Conservation (phyloP, 2,113 vertebrate species). For the Eulemur macaco region DNA sequence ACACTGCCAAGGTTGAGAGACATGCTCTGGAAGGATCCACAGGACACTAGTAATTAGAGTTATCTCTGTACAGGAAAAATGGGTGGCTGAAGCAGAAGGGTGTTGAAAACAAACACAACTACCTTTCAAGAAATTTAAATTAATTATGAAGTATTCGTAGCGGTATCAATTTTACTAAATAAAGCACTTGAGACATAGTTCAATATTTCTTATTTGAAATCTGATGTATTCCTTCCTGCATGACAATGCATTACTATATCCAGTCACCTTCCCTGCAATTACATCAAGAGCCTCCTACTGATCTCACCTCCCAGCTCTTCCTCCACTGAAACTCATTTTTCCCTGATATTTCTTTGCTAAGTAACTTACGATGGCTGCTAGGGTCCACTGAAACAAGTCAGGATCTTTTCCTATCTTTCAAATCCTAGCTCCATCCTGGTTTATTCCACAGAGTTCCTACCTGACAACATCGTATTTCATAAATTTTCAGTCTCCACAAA, state of each 20-base stretch:
- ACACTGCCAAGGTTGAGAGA: neutral
- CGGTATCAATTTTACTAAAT: neutral
- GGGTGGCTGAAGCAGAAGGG: neutral
- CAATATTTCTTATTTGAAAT: slow-evolving; percentile 3
- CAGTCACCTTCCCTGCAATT: neutral
- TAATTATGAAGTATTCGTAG: neutral
- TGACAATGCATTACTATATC: neutral
- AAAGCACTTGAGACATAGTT: neutral
- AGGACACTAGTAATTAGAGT: neutral
- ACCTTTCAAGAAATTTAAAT: neutral
- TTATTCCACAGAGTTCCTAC: neutral
- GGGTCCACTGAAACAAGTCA: neutral
- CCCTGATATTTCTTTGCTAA: neutral
- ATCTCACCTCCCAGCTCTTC: neutral
- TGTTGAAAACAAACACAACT: neutral
- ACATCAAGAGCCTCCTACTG: neutral
- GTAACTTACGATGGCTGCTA: neutral
- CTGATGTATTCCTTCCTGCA: neutral
- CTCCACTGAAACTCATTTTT: neutral
- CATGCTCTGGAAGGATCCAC: neutral
- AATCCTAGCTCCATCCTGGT: neutral
- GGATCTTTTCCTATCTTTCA: neutral
- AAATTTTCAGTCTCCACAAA: slow-evolving; percentile 12
- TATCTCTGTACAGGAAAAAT: neutral
- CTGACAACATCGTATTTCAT: neutral